Evolutionary conservation across 2,888 invertebrate genomes (phyloP).

Genomic region (Mesorhabditis belari): DNA sequence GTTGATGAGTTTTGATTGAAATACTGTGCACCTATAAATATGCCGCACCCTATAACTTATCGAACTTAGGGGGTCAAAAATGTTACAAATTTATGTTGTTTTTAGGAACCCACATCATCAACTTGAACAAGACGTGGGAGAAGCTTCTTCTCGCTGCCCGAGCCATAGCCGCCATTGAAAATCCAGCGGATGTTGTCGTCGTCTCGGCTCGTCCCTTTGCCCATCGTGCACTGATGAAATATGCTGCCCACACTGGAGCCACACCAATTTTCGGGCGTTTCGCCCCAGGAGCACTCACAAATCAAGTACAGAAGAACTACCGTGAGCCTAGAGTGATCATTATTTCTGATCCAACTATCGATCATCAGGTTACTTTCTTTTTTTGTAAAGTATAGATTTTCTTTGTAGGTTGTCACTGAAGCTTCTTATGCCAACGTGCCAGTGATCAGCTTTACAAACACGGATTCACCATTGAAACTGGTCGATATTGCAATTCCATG

Average conservation of each 20-base stretch:
- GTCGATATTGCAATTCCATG: slow-evolving; percentile 98
- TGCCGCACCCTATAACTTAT: too few relatives aligned
- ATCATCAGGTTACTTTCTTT: slow-evolving; percentile 42
- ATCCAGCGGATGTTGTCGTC: slow-evolving; percentile 92
- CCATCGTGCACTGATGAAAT: slow-evolving; percentile 91
- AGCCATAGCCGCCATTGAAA: slow-evolving; percentile 95
- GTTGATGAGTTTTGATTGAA: too few relatives aligned
- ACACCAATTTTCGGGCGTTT: slow-evolving; percentile 97
- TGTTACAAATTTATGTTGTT: too few relatives aligned
- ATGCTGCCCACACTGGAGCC: slow-evolving; percentile 61
- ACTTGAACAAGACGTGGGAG: slow-evolving; percentile 95
- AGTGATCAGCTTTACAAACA: slow-evolving; percentile 93
- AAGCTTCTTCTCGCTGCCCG: slow-evolving; percentile 92
- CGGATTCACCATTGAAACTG: slow-evolving; percentile 87
- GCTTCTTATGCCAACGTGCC: slow-evolving; percentile 98
- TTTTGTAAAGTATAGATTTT: background rate
- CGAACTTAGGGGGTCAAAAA: too few relatives aligned
- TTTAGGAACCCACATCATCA: slow-evolving; percentile 82
- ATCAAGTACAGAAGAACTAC: slow-evolving; percentile 91
- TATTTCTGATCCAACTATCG: slow-evolving; percentile 76
- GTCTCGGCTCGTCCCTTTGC: slow-evolving; percentile 90
- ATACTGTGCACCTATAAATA: too few relatives aligned
- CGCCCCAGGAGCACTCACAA: slow-evolving; percentile 91
- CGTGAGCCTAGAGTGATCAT: slow-evolving; percentile 92
- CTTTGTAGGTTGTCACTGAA: slow-evolving; percentile 79